Evolutionary conservation across 2,113 vertebrate genomes (phyloP).

Genomic region (Thymallus thymallus): DNA sequence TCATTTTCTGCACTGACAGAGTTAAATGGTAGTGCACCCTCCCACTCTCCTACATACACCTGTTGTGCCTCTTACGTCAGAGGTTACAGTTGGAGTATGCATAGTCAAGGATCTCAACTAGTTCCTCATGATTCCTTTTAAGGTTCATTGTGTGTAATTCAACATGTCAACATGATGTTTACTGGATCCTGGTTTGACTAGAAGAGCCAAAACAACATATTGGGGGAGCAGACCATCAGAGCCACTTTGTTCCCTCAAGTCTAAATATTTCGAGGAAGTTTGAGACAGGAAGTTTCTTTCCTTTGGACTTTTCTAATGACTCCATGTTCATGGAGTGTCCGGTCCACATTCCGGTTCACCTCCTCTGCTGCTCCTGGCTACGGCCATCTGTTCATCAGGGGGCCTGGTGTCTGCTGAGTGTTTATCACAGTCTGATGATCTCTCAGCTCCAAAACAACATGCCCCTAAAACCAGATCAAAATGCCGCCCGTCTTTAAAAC

Average conservation of each 20-base stretch:
- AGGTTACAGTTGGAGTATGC: too few species aligned
- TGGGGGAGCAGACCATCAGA: background rate
- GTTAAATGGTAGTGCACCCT: background rate
- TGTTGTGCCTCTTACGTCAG: too few species aligned
- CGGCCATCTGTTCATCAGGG: slow-evolving; percentile 49
- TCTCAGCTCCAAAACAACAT: slow-evolving; percentile 35
- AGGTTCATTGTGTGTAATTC: background rate
- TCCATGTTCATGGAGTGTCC: slow-evolving; percentile 22
- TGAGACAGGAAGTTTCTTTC: slow-evolving; percentile 31
- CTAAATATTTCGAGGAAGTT: slow-evolving; percentile 17
- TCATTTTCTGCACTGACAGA: background rate
- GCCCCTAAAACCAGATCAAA: slow-evolving; percentile 29
- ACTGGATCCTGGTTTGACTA: background rate
- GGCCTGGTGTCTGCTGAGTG: slow-evolving; percentile 35
- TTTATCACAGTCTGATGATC: slow-evolving; percentile 49
- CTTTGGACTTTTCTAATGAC: too few species aligned
- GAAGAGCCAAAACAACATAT: background rate
- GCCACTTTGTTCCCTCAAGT: background rate
- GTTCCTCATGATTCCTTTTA: too few species aligned
- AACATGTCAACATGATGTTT: background rate
- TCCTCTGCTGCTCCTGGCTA: slow-evolving; percentile 38
- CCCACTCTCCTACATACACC: too few species aligned
- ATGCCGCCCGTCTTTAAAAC: slow-evolving; percentile 13
- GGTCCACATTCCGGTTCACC: slow-evolving; percentile 40
- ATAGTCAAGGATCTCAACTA: too few species aligned